Evolutionary conservation across 1,140 invertebrate species (phyloP).

Genomic region (Melanaphis sacchari): DNA sequence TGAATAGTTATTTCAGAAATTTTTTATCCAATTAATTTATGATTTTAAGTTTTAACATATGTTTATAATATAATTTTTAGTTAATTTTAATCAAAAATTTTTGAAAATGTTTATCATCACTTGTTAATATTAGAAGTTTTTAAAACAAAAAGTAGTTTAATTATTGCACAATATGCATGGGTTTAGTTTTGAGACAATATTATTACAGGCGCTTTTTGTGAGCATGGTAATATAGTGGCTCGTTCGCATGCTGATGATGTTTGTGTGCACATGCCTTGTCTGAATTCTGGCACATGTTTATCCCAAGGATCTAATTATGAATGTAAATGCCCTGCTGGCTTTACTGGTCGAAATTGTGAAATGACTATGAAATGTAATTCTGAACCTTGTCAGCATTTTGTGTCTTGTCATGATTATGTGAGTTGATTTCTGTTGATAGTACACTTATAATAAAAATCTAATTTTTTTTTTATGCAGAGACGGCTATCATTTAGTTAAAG

Average conservation of each 20-base stretch:
- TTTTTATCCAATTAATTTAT: not conserved
- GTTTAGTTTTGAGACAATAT: slow-evolving; percentile 38
- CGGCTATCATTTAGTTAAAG: not conserved
- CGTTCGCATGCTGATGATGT: slow-evolving; percentile 55
- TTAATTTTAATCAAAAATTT: not conserved
- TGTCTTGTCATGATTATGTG: slow-evolving; percentile 65
- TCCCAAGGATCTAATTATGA: slow-evolving; percentile 64
- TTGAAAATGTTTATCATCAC: not conserved
- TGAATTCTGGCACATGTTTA: slow-evolving; percentile 68
- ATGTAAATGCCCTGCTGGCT: slow-evolving; percentile 81
- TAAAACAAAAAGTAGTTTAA: not conserved
- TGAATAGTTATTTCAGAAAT: not conserved
- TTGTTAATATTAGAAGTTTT: not conserved
- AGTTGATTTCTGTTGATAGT: slow-evolving; percentile 6
- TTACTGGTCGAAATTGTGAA: slow-evolving; percentile 74
- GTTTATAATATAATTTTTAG: not conserved
- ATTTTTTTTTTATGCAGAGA: not conserved
- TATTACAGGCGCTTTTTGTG: slow-evolving; percentile 53
- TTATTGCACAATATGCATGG: slow-evolving; percentile 40
- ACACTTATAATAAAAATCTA: not conserved
- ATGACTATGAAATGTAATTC: slow-evolving; percentile 68
- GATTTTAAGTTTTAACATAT: slow-evolving; percentile 2
- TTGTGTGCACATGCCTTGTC: slow-evolving; percentile 66
- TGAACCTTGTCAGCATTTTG: slow-evolving; percentile 68
- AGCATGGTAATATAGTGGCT: slow-evolving; percentile 51